Evolutionary conservation across 2,113 vertebrate genomes (phyloP).

Genomic region (Varanus komodoensis): DNA sequence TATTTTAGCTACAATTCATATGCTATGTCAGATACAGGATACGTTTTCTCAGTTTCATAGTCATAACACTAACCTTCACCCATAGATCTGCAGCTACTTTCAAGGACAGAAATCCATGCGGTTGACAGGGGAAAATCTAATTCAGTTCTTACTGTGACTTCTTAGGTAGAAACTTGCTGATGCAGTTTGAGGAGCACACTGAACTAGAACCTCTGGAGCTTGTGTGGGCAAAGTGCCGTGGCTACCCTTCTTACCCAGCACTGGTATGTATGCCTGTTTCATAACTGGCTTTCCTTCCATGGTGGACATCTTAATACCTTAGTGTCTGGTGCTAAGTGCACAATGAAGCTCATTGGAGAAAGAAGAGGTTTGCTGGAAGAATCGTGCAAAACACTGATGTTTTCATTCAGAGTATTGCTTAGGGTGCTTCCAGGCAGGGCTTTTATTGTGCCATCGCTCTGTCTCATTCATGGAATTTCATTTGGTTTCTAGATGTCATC

Average conservation of each 20-base stretch:
- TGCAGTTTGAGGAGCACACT: constrained; percentile 83
- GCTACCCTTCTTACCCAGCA: constrained; percentile 98
- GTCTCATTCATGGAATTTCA: no score
- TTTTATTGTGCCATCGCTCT: no score
- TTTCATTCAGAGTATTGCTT: not conserved
- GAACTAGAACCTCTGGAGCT: constrained; percentile 94
- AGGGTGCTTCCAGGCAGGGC: no score
- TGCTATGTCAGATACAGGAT: not conserved
- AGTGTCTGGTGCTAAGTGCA: not conserved
- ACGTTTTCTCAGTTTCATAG: not conserved
- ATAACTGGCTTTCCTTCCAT: rapidly evolving
- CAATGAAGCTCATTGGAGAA: not conserved
- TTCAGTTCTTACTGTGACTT: constrained; percentile 58
- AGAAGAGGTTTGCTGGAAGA: not conserved
- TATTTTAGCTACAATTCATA: not conserved
- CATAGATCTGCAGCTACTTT: not conserved
- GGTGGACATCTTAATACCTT: not conserved
- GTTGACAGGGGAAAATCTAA: constrained; percentile 32
- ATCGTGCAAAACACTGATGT: not conserved
- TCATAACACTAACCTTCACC: not conserved
- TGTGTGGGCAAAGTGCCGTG: constrained; percentile 98
- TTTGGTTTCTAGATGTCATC: no score
- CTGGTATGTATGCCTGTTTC: constrained; percentile 81
- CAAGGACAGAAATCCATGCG: not conserved
- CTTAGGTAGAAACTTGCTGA: constrained; percentile 84